Percentiles rank a stretch among this genome's conserved stretches.
These are phyloP conservation scores for Daubentonia madagascariensis DNA, from an alignment of 2,113 vertebrate species.

Conservation along the genomic window DNA sequence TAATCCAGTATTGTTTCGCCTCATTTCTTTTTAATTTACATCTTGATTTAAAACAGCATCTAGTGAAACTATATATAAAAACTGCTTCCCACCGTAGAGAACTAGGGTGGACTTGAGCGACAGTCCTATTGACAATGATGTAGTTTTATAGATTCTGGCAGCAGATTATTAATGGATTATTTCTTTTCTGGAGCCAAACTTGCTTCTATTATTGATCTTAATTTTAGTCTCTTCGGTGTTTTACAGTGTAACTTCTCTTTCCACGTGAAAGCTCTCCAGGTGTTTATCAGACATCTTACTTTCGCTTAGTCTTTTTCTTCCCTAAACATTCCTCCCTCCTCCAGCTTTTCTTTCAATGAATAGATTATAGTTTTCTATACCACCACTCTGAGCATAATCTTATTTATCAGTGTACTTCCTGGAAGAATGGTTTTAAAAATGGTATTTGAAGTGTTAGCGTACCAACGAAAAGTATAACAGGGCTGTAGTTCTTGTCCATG, in stretches of 20 bases:
- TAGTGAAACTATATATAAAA: not conserved
- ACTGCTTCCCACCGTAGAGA: not conserved
- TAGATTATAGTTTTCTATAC: not conserved
- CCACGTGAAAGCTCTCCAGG: not conserved
- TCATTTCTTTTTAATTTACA: not conserved
- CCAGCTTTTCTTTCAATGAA: not conserved
- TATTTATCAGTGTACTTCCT: not conserved
- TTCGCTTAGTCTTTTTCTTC: not conserved
- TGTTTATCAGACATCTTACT: not conserved
- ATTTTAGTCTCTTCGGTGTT: not conserved
- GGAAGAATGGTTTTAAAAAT: not conserved
- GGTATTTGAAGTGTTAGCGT: not conserved
- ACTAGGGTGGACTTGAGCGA: not conserved
- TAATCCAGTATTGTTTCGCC: not conserved
- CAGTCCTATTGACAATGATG: not conserved
- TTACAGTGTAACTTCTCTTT: not conserved
- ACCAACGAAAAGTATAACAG: not conserved
- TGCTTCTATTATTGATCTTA: not conserved
- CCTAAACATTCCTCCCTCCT: not conserved
- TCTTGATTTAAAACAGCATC: not conserved
- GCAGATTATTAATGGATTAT: not conserved
- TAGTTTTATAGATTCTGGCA: not conserved
- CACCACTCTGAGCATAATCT: not conserved
- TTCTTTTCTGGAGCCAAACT: not conserved
- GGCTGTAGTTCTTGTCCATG: not conserved